Evolutionary conservation across 2,113 vertebrate genomes (phyloP).

Genomic region (Syngnathus floridae): DNA sequence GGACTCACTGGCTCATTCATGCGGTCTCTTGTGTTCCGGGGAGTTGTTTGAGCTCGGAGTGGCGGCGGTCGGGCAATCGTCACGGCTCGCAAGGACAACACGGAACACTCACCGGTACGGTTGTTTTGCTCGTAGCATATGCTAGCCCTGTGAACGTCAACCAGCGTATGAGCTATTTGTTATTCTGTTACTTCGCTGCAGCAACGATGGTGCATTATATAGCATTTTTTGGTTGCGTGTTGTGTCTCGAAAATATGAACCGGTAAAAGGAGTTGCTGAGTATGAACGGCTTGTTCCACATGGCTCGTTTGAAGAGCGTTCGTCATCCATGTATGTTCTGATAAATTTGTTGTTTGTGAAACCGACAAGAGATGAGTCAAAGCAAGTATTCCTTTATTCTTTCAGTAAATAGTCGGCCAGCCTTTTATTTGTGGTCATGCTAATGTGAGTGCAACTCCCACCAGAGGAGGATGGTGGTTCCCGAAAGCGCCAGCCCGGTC

Average conservation of each 20-base stretch:
- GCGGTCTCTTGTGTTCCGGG: constrained; percentile 19
- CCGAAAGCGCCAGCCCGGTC: constrained; percentile 70
- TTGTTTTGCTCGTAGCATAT: constrained; percentile 41
- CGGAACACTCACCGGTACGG: constrained; percentile 55
- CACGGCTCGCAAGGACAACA: constrained; percentile 39
- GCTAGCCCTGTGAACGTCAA: constrained; percentile 29
- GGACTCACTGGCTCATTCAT: constrained; percentile 45
- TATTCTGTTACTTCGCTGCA: not conserved
- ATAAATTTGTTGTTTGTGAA: not conserved
- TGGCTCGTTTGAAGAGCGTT: not conserved
- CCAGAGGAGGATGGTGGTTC: constrained; percentile 80
- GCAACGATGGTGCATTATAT: not conserved
- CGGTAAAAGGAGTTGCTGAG: constrained; percentile 12
- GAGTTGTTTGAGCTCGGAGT: constrained; percentile 45
- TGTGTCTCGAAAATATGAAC: not conserved
- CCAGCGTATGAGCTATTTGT: not conserved
- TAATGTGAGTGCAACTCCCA: not conserved
- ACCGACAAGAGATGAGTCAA: not conserved
- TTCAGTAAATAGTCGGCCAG: not conserved
- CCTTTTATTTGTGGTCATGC: not conserved
- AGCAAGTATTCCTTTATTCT: not conserved
- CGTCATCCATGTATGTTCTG: not conserved
- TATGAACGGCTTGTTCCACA: not conserved
- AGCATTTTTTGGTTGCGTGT: not conserved
- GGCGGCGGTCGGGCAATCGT: constrained; percentile 36